Evolutionary conservation across 2,888 invertebrate species (phyloP).

Genomic region (Heterodera filipjevi): DNA sequence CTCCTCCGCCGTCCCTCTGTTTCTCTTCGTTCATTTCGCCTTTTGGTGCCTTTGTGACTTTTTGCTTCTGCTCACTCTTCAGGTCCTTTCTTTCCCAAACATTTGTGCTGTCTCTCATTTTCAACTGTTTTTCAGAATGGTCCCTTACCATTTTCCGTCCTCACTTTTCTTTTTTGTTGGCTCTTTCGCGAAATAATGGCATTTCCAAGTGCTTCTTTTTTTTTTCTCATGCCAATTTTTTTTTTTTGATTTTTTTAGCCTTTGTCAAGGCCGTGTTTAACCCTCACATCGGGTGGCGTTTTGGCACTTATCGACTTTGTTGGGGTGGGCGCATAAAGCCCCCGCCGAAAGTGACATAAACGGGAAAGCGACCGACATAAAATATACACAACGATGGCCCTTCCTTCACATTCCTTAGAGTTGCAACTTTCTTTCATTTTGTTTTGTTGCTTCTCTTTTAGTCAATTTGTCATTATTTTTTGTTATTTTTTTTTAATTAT

Average conservation of each 20-base stretch:
- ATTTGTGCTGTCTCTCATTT: not conserved
- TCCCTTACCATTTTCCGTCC: slow-evolving; percentile 87
- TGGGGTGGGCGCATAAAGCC: slow-evolving; percentile 79
- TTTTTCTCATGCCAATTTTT: not conserved
- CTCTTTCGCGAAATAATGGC: slow-evolving; percentile 84
- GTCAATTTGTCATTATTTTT: slow-evolving; percentile 11
- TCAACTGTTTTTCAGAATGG: slow-evolving; percentile 54
- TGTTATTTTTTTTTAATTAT: not conserved
- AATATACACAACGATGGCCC: not conserved
- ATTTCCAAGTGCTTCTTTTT: slow-evolving; percentile 72
- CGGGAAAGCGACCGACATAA: not conserved
- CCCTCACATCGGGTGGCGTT: slow-evolving; percentile 88
- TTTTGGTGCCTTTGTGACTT: slow-evolving; percentile 96
- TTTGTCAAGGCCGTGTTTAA: slow-evolving; percentile 84
- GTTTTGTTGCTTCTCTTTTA: not conserved
- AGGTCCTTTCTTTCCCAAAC: slow-evolving; percentile 67
- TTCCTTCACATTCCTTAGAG: too few relatives aligned
- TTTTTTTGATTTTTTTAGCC: slow-evolving; percentile 66
- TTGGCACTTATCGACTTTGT: slow-evolving; percentile 81
- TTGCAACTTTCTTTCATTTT: too few relatives aligned
- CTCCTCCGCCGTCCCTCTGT: slow-evolving; percentile 78
- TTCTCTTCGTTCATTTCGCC: slow-evolving; percentile 88
- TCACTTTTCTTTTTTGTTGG: slow-evolving; percentile 93
- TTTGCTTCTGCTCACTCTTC: slow-evolving; percentile 84
- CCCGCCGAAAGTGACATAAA: slow-evolving; percentile 7